These are phyloP conservation scores for Gortyna flavago DNA, from an alignment of 2,888 invertebrate genomes.

Conservation along the genomic window DNA sequence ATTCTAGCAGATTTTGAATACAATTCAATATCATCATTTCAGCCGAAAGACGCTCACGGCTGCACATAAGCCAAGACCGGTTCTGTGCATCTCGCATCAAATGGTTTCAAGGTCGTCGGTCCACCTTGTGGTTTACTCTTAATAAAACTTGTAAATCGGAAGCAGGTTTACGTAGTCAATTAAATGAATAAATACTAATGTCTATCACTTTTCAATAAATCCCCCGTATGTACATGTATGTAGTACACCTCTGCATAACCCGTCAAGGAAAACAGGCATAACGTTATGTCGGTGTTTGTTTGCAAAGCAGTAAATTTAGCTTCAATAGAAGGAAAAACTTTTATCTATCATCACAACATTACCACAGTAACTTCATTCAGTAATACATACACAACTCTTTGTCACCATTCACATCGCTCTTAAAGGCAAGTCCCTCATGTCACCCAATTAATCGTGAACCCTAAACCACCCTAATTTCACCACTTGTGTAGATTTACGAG, in stretches of 20 bases:
- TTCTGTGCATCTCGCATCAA: too few species aligned
- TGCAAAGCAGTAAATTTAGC: background rate
- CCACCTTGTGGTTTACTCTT: background rate
- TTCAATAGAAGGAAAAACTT: background rate
- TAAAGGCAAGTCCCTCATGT: conserved; percentile 38
- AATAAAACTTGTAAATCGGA: background rate
- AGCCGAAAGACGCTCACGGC: too few species aligned
- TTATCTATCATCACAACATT: background rate
- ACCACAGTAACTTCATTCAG: background rate
- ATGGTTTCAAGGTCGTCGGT: too few species aligned
- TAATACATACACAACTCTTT: conserved; percentile 46
- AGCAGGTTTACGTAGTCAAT: background rate
- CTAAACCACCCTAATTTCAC: conserved; percentile 44
- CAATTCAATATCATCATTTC: too few species aligned
- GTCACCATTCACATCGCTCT: conserved; percentile 33
- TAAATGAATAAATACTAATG: background rate
- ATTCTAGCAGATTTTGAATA: too few species aligned
- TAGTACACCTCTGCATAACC: too few species aligned
- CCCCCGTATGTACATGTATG: too few species aligned
- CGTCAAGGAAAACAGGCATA: too few species aligned
- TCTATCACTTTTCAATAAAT: background rate
- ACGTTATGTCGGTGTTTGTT: too few species aligned
- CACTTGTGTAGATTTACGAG: conserved; percentile 39
- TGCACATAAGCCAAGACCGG: too few species aligned
- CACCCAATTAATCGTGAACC: conserved; percentile 54